phyloP scores from a whole-genome alignment of 2,113 vertebrate species.

The Pollachius pollachius region DNA sequence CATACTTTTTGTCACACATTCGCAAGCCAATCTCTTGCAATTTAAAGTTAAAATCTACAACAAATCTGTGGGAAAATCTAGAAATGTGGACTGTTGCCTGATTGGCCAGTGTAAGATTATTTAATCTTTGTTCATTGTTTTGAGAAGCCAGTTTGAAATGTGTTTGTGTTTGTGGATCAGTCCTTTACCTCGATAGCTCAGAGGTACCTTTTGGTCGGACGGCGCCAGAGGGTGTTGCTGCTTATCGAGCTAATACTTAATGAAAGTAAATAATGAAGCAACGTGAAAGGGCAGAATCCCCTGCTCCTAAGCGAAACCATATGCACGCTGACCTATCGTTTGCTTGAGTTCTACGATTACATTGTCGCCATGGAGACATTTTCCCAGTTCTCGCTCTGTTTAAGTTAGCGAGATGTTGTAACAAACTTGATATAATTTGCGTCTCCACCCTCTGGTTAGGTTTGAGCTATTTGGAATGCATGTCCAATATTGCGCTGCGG shows the following conservation, averaged over 20 bases:
- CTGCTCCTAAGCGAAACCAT: constrained; percentile 73
- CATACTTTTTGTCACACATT: not conserved
- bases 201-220: constrained; percentile 24
- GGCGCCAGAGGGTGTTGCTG: constrained; percentile 66
- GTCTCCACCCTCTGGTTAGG: constrained; percentile 73
- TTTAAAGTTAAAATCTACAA: not conserved
- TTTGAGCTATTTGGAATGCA: constrained; percentile 71
- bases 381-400: constrained; percentile 55
- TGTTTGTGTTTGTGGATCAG: constrained; percentile 27
- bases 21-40: not conserved
- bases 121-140: constrained; percentile 4
- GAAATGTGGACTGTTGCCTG: constrained; percentile 9
- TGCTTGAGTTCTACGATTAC: constrained; percentile 78
- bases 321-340: constrained; percentile 72
- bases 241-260: constrained; percentile 74
- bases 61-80: not conserved
- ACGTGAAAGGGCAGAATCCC: constrained; percentile 59
- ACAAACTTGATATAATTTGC: constrained; percentile 78
- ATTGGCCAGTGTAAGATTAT: constrained; percentile 15
- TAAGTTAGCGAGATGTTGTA: constrained; percentile 72
- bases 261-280: constrained; percentile 76
- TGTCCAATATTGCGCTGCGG: constrained; percentile 61
- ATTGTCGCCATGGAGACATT: constrained; percentile 70
- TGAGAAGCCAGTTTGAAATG: not conserved
- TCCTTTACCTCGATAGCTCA: constrained; percentile 13